Evolutionary conservation across 2,797 vertebrate species (phyloP).

Genomic region (Microctenopoma steveboyesi): DNA sequence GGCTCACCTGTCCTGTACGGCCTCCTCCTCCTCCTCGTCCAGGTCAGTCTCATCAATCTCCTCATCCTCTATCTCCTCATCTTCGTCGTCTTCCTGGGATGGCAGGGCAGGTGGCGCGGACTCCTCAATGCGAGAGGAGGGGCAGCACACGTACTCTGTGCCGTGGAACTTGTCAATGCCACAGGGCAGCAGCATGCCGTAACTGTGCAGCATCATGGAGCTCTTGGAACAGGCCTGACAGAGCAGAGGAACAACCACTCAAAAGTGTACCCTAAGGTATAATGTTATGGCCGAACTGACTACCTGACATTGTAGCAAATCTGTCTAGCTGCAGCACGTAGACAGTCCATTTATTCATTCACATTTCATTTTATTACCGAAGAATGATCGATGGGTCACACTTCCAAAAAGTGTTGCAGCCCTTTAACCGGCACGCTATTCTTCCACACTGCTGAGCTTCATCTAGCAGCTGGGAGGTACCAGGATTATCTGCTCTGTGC

Average conservation of each 20-base stretch:
- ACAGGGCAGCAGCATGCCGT: constrained; percentile 96
- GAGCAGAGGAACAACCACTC: neutral
- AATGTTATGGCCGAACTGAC: neutral
- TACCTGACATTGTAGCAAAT: constrained; percentile 2
- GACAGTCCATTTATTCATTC: neutral
- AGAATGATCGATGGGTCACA: constrained; percentile 30
- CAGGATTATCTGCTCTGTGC: constrained; percentile 32
- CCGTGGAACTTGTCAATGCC: constrained; percentile 94
- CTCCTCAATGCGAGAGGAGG: constrained; percentile 78
- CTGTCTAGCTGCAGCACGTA: neutral
- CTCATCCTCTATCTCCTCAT: constrained; percentile 86
- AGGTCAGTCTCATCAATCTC: constrained; percentile 75
- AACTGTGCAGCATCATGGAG: constrained; percentile 91
- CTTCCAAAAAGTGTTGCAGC: constrained; percentile 38
- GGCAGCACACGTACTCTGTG: constrained; percentile 97
- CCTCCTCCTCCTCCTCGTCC: constrained; percentile 71
- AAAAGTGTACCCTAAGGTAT: too few relatives aligned
- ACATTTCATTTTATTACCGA: too few relatives aligned
- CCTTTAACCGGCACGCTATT: constrained; percentile 27
- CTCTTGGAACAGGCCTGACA: constrained; percentile 90
- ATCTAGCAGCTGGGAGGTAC: constrained; percentile 15
- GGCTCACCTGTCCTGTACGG: constrained; percentile 73
- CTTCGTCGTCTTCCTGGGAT: constrained; percentile 79
- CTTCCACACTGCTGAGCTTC: constrained; percentile 24
- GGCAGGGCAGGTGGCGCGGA: constrained; percentile 70